Base-by-base conservation (phyloP, 2,797 vertebrate genomes). In the Anguilla obscura region DNA sequence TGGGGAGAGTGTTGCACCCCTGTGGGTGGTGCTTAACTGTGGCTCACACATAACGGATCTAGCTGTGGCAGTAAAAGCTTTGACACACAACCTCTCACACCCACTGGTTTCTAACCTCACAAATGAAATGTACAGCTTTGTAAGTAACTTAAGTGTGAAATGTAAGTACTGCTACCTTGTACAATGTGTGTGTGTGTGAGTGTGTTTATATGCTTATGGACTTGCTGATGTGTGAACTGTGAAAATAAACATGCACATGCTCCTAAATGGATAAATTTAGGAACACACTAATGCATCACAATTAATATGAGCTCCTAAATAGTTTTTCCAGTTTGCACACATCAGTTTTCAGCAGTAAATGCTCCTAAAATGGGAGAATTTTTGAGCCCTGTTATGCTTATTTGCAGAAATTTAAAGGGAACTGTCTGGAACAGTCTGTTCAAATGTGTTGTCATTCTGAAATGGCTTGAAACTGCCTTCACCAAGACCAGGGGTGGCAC, bases 401-500 rank as follows among this genome's bases (percentile, higher is more conserved):
- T 33, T 33, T 74, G 0, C 8, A 74, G 24, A 69, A 76, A 76
- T 36, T 30, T 76, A 27, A 76, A 66, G 14, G 16, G 16, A 82
- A 82, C 4, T 0, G 45, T 82, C 36, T 48, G 45, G 40, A n/a
- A 1, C 79, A 1, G 45, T 82, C 18, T 50, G 40, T 82, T 82
- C 50, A 7, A 7, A 36, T 71, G 27, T 16, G 40, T 45, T 50
- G 45, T 82, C 1, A 9, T 24, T 50, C 18, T 82, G 79, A 48
- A 50, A 48, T 48, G 79, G 79, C 21, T 10, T 82, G 45, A 82
- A 82, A 30, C 79, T 3, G 45, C 45, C 45, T 82, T 24, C 45
- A n/a, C 79, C 79, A 12, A 82, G 45, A 82, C 21, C 79, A 82
- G 18, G 21, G 45, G 45, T 48, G 79, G 79, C 74, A 79, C 74